Base-by-base conservation (phyloP, 1,140 invertebrate species). In the Drosophila guanche region DNA sequence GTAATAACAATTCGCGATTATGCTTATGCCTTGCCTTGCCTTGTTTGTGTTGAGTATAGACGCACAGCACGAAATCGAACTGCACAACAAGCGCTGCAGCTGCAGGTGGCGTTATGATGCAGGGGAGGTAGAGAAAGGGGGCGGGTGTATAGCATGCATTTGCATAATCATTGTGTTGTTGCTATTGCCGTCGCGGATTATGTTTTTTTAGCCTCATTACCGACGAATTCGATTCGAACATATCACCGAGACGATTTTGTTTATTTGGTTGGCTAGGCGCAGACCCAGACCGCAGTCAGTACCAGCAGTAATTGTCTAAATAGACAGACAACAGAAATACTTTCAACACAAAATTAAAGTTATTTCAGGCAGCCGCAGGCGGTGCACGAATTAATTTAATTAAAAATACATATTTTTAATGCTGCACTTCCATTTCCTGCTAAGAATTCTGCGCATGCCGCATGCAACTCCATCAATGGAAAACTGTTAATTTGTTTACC, bases 161-260 rank as follows among this genome's bases (percentile, higher is more conserved):
- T 88, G 83, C 83, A 88, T 88, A 88, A 88, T 79, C 74, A 69
- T 37, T 37, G 33, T 63, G 59, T 47, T 61, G 65, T 57, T 79
- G 48, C 41, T 66, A 68, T 60, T 81, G 69, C 60, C 68, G 86
- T 68, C 81, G 86, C 74, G 63, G 79, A 63, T 75, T 75, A 67
- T 76, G 65, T 74, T 81, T 42, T 51, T 71, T 40, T 53, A 16
- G 45, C 33, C 16, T 59, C 22, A 25, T 73, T 68, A 63, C 65
- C 52, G 66, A 53, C 65, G 51, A 61, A 84, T 86, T 86, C 66
- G 66, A 86, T 76, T 81, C 61, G 74, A 81, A 88, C 83, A 88
- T 88, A 88, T 88, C 83, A 86, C 83, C 50, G 60, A 83, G 79
- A 83, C 84, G 79, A 83, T 84, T 84, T 79, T 71, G 72, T 88